Conservation (phyloP, 2,888 invertebrate genomes). For the Parasteatoda lunata region DNA sequence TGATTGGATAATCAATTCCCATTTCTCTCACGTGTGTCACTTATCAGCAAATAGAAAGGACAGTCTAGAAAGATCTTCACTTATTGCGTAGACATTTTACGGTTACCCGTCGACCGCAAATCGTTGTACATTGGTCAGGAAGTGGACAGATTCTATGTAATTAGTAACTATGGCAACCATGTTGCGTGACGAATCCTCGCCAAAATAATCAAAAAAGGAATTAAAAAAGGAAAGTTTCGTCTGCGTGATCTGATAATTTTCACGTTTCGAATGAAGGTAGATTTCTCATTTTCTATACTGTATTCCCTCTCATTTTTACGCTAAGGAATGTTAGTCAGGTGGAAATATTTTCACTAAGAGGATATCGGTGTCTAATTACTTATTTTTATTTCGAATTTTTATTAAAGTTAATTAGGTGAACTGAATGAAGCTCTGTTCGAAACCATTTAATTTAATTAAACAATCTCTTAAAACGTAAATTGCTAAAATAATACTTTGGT, state of each 20-base stretch:
- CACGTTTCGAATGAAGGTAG: not conserved
- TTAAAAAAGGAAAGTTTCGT: not conserved
- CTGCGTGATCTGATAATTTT: not conserved
- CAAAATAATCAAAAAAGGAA: slow-evolving; percentile 6
- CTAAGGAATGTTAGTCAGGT: no score
- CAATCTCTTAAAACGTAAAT: no score
- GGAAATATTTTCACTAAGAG: no score
- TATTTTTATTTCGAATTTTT: no score
- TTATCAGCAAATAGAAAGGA: slow-evolving; percentile 25
- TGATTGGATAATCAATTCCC: slow-evolving; percentile 22
- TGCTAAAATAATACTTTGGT: no score
- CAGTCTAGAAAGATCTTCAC: slow-evolving; percentile 14
- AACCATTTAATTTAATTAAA: no score
- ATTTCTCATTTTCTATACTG: not conserved
- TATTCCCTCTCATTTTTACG: no score
- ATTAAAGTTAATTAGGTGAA: no score
- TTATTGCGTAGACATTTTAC: slow-evolving; percentile 31
- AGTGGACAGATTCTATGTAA: slow-evolving; percentile 24
- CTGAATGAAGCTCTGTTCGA: no score
- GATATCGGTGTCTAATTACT: no score
- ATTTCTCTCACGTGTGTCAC: slow-evolving; percentile 12
- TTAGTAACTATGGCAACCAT: slow-evolving; percentile 25
- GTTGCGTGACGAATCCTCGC: slow-evolving; percentile 14
- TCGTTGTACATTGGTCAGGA: not conserved
- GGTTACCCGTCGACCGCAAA: slow-evolving; percentile 28